phyloP scores from a whole-genome alignment of 2,888 invertebrate genomes.

The Hemicrepidius hirtus region DNA sequence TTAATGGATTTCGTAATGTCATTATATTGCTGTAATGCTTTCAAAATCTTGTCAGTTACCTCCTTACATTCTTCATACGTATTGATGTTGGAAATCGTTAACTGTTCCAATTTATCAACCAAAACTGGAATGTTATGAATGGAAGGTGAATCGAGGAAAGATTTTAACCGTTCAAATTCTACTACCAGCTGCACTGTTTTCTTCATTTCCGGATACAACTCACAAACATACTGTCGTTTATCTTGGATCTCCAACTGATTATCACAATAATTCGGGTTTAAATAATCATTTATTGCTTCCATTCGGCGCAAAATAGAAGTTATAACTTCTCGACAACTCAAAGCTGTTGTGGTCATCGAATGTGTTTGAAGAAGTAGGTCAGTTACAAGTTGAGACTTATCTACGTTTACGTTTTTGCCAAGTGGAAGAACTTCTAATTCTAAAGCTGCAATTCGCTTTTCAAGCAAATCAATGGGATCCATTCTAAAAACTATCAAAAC shows the following conservation, averaged over 20 bases:
- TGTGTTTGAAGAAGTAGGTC: slow-evolving; percentile 72
- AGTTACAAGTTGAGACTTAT: slow-evolving; percentile 65
- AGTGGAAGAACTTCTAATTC: slow-evolving; percentile 71
- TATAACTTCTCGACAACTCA: slow-evolving; percentile 73
- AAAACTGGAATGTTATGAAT: slow-evolving; percentile 71
- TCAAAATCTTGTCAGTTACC: slow-evolving; percentile 68
- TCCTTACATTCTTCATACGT: slow-evolving; percentile 69
- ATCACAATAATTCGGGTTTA: slow-evolving; percentile 71
- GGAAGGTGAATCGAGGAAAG: slow-evolving; percentile 70
- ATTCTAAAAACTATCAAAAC: slow-evolving; percentile 21
- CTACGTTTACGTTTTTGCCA: slow-evolving; percentile 60
- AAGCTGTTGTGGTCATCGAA: slow-evolving; percentile 73
- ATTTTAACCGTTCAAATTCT: slow-evolving; percentile 69
- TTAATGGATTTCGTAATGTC: slow-evolving; percentile 72
- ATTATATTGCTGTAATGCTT: slow-evolving; percentile 72
- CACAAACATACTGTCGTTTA: slow-evolving; percentile 72
- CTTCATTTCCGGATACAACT: slow-evolving; percentile 71
- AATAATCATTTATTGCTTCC: slow-evolving; percentile 71
- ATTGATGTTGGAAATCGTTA: slow-evolving; percentile 69
- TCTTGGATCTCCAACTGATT: slow-evolving; percentile 70
- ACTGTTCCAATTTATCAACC: slow-evolving; percentile 69
- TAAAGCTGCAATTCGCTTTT: slow-evolving; percentile 71
- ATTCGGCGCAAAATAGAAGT: slow-evolving; percentile 71
- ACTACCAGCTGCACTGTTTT: slow-evolving; percentile 68
- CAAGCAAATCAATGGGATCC: slow-evolving; percentile 68